Evolutionary conservation across 1,140 invertebrate species (phyloP), one percentile per base, ranked within the genome.

Genomic region (Drosophila watanabei): DNA sequence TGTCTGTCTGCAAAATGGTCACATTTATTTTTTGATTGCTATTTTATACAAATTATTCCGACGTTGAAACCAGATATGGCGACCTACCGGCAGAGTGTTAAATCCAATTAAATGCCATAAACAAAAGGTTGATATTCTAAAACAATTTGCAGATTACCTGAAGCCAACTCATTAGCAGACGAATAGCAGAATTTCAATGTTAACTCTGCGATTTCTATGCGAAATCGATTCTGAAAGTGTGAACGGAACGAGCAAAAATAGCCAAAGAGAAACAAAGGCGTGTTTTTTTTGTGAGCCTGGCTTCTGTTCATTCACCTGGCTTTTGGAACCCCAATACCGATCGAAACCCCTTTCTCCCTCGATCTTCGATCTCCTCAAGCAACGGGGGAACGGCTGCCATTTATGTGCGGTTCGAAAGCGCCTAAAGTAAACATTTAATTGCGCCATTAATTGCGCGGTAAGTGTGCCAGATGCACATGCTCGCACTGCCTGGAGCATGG

Each of bases 341-440:
- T 56, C 14, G 14, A 20, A 56, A 2, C 41, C 35, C 30, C 45
- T 28, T 30, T 46, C 43, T n/a, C 13, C 7, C 45, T 32, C 57
- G 10, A 48, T 51, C 37, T 62, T 58, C 24, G 73, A 79, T 79
- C 73, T 49, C 69, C 79, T 72, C 61, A 39, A 28, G 56, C 30
- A 52, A 51, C 20, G 60, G 54, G 54, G 18, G 59, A 49, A 65
- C 61, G 72, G 46, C 82, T 63, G 75, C 82, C 82, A 87, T 82
- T 87, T 75, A 87, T 80, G 76, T 70, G 78, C 54, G 65, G 81
- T 63, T 89, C 46, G 75, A 79, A 81, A 85, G 85, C 85, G 86
- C 60, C 81, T 85, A 91, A 89, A 86, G 86, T 90, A 90, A 89
- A 89, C 86, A 90, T 90, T 90, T 90, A 89, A 90, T 90, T 89